phyloP scores from a whole-genome alignment of 2,797 vertebrate species.

The Pangasius larnaudii region DNA sequence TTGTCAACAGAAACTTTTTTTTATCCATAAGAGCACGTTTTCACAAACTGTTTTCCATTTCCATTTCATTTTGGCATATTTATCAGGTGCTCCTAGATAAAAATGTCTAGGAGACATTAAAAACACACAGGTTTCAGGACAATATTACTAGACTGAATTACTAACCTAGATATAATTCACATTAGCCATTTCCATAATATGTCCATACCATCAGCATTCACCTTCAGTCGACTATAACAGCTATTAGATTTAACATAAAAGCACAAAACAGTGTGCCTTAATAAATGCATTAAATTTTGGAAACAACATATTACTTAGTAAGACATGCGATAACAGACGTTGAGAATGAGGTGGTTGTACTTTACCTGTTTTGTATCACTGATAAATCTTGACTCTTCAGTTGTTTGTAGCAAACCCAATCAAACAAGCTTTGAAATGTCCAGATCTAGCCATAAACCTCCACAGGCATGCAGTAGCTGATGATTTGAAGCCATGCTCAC shows the following conservation, averaged over 20 bases:
- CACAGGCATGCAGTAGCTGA: background rate
- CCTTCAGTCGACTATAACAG: background rate
- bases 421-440: constrained; percentile 26
- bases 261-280: background rate
- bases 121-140: background rate
- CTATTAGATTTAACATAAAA: background rate
- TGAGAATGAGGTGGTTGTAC: background rate
- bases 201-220: background rate
- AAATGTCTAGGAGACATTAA: background rate
- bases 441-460: background rate
- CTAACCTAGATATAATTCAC: background rate
- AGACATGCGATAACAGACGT: background rate
- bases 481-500: background rate
- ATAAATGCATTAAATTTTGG: too few relatives aligned
- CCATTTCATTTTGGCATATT: background rate
- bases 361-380: constrained; percentile 24
- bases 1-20: background rate
- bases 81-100: background rate
- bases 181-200: background rate
- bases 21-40: background rate
- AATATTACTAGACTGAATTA: background rate
- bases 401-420: constrained; percentile 8
- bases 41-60: background rate
- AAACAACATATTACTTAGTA: background rate
- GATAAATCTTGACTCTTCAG: background rate